Base-by-base conservation (phyloP, 2,888 invertebrate species). In the Drosophila sordidula region DNA sequence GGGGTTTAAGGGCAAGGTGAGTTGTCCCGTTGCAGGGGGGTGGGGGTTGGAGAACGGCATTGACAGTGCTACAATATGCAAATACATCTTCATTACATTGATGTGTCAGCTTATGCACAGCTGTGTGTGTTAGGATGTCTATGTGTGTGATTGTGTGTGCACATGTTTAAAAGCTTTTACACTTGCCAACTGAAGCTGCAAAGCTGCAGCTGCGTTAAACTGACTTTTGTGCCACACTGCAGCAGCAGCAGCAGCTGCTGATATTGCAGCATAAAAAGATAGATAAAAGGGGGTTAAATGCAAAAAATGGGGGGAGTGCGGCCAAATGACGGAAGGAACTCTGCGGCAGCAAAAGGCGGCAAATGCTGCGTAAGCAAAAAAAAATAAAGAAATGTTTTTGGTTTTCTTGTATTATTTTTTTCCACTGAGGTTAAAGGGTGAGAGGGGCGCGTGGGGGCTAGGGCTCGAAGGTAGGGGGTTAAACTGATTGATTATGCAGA, bases 81-180 rank as follows among this genome's bases (percentile, higher is more conserved):
- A 83, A 87, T 86, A 86, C 86, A 87, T 86, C 86, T 85, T 86
- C 86, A 86, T 86, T 86, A 86, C 83, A 85, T 81, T 81, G 83
- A 85, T 87, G 87, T 83, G 87, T 80, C 85, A 84, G 85, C 87
- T 82, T 87, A 86, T 77, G 82, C 80, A 75, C 77, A 80, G 78
- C 74, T 80, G 63, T 68, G 50, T 54, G 29, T 18, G 18, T 18
- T 18, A 18, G 34, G 11, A 34, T 34, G 25, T 54, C 8, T 12
- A 0, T 36, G 14, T 0, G 16, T 32, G n/a, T 29, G 3, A 18
- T 9, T 26, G 12, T 38, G 14, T 46, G 14, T 47, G 14, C 49
- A 77, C 83, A 79, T 85, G 83, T 83, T 86, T 80, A 85, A 85
- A 85, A 85, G 85, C 85, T 85, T 85, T 86, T 86, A 80, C 82